Evolutionary conservation across 2,888 invertebrate genomes (phyloP), one percentile per base, ranked within the genome.

Genomic region (Campoletis raptor): DNA sequence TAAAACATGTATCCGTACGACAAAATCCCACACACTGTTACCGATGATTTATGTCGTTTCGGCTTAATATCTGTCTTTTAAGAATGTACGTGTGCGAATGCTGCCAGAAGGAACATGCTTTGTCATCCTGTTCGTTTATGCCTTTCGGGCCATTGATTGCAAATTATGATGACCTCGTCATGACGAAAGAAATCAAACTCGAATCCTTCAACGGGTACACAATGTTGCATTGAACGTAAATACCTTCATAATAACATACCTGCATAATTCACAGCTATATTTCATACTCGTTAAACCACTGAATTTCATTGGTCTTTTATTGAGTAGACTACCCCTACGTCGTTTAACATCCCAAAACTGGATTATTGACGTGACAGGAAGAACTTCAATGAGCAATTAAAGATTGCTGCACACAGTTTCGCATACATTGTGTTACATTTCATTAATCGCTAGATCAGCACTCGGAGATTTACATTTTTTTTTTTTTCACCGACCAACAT

Each of bases 31-130:
- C 30, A 21, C 45, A 67, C 30, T 4, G 9, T 42, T 30, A 45
- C 42, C 36, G 52, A 30, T 76, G 73, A 73, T 81, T 74, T 73
- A 66, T 85, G 73, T 61, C 74, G 81, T 69, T 78, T 36, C 24
- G 61, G 42, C 78, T 69, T 61, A 5, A 52, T 52, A 30, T 10
- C 42, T 48, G 66, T 67, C 74, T 72, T 64, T 30, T 3, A 36
- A 18, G 18, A 48, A 30, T 52, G 30, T 0, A 18, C 48, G 48
- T n/a, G 15, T 12, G 15, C 9, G 30, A 30, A 61, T 61, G 15
- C 12, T 61, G 30, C 15, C 12, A 3, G 7, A 30, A 7, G 7
- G 7, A 61, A 7, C 0, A 24, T 4, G 24, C 61, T 30, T 61
- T 61, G 21, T 5, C 9, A 57, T 57, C 24, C 10, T 10, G 5